Evolutionary conservation across 2,797 vertebrate genomes (phyloP).

Genomic region (Pangasius mekongensis): DNA sequence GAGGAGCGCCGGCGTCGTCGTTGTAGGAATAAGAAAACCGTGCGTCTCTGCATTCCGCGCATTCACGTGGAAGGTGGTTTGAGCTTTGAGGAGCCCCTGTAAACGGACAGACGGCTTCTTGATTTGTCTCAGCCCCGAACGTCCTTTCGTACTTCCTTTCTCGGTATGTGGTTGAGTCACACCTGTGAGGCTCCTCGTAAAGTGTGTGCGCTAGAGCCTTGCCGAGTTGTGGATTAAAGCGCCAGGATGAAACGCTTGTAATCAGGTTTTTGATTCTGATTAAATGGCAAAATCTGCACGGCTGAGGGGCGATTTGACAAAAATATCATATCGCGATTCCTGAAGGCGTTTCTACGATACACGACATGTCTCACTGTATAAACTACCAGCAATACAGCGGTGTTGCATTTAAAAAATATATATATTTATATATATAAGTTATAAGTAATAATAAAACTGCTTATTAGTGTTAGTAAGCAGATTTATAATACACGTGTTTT

Average conservation of each 20-base stretch:
- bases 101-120: too few relatives aligned
- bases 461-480: background rate
- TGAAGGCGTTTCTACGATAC: background rate
- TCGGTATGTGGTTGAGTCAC: background rate
- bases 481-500: too few relatives aligned
- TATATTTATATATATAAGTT: background rate
- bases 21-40: constrained; percentile 29
- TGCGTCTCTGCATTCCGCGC: constrained; percentile 49
- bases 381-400: background rate
- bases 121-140: too few relatives aligned
- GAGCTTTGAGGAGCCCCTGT: constrained; percentile 3
- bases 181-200: background rate
- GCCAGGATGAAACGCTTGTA: background rate
- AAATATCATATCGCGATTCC: background rate
- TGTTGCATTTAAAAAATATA: background rate
- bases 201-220: too few relatives aligned
- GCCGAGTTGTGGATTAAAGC: background rate
- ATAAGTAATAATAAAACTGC: too few relatives aligned
- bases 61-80: constrained; percentile 42
- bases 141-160: background rate
- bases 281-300: background rate
- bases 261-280: background rate
- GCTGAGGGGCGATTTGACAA: background rate
- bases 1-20: constrained; percentile 17
- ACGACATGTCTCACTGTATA: background rate